phyloP scores from a whole-genome alignment of 2,113 vertebrate genomes.

The Cariama cristata region DNA sequence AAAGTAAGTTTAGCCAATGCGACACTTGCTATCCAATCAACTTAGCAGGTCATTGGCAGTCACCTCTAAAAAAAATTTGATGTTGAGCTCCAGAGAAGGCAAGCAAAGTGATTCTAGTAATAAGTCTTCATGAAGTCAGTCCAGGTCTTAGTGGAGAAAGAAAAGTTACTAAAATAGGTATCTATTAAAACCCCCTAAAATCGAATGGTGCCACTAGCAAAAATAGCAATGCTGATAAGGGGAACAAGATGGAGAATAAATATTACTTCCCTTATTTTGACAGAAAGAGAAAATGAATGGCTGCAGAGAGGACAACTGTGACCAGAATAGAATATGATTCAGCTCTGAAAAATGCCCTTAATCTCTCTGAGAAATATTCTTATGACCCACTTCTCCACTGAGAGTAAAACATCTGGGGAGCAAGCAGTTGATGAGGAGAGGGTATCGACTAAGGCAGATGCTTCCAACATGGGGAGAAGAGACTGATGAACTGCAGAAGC shows the following conservation, averaged over 20 bases:
- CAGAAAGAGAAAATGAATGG: constrained; percentile 65
- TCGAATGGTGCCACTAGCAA: constrained; percentile 35
- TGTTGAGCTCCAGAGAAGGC: constrained; percentile 28
- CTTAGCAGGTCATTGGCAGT: constrained; percentile 47
- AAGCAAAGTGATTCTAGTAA: neutral
- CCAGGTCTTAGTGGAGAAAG: constrained; percentile 37
- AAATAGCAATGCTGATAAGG: constrained; percentile 48
- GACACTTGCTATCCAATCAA: constrained; percentile 18
- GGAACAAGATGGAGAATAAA: constrained; percentile 56
- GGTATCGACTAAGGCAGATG: neutral
- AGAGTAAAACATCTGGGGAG: constrained; percentile 25
- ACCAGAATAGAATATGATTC: constrained; percentile 63
- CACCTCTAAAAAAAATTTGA: neutral
- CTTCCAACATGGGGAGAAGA: neutral
- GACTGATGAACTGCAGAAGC: neutral
- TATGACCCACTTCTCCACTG: constrained; percentile 35
- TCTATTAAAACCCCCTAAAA: constrained; percentile 43
- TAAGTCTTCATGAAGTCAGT: constrained; percentile 32
- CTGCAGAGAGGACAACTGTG: constrained; percentile 52
- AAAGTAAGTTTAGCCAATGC: neutral
- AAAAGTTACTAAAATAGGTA: constrained; percentile 56
- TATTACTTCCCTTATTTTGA: constrained; percentile 61
- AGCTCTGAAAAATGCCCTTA: constrained; percentile 57
- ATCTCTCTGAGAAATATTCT: constrained; percentile 47
- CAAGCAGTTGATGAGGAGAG: neutral